These are phyloP conservation scores for Osmoderma eremita DNA, from an alignment of 2,888 invertebrate species.

Conservation along the genomic window DNA sequence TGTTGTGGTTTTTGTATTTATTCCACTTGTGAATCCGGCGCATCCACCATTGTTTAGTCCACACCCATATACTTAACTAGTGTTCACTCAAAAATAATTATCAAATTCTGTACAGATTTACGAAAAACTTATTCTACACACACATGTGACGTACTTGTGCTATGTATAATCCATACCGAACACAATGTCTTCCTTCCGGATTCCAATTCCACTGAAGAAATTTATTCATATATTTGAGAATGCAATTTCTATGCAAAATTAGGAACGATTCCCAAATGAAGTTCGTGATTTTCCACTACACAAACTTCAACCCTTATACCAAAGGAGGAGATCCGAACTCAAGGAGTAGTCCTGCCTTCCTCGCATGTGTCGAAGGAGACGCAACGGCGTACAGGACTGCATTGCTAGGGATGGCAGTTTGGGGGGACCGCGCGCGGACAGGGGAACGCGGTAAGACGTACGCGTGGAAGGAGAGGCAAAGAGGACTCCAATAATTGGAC, in stretches of 20 bases:
- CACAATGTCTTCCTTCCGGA: not conserved
- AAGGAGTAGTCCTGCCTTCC: conserved; percentile 4
- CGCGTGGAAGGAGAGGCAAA: conserved; percentile 49
- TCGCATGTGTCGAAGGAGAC: conserved; percentile 1
- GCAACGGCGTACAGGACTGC: conserved; percentile 10
- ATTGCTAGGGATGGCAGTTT: conserved; percentile 2
- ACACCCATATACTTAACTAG: no score
- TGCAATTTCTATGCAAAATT: conserved; percentile 36
- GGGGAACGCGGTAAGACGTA: conserved; percentile 20
- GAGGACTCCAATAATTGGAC: conserved; percentile 58
- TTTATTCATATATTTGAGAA: conserved; percentile 26
- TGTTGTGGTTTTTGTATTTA: no score
- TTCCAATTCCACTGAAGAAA: not conserved
- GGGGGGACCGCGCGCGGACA: not conserved
- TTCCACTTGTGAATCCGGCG: no score
- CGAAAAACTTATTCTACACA: no score
- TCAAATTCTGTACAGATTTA: no score
- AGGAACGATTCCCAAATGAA: conserved; percentile 35
- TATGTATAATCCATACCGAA: no score
- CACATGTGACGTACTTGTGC: no score
- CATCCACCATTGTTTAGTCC: no score
- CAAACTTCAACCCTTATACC: conserved; percentile 19
- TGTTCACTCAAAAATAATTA: no score
- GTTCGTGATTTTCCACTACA: conserved; percentile 31
- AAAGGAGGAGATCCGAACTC: not conserved